Base-by-base conservation (phyloP, 2,888 invertebrate genomes). In the Julus scandinavius region DNA sequence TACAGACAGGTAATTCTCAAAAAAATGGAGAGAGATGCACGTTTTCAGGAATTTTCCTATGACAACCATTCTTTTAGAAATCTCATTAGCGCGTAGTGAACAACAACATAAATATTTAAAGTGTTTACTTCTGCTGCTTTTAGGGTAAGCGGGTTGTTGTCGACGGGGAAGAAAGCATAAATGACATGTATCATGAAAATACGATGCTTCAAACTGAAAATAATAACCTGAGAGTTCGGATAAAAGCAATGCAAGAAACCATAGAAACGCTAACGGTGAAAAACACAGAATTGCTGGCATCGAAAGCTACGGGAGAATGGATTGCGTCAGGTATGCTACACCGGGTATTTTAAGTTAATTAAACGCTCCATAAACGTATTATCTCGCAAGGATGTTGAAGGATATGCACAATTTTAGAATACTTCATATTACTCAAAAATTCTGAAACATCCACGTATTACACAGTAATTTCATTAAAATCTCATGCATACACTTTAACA, bases 121-220 rank as follows among this genome's bases (percentile, higher is more conserved):
- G 49, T 13, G 9, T 86, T 40, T 88, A n/a, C 20, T 45, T 45
- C 72, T 89, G 15, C n/a, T 63, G 80, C 80, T 29, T 91, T 84
- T 91, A 95, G 96, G 98, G 98, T 89, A 97, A 98, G 93, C 94
- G 98, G 89, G 94, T 96, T 17, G 94, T 98, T 80, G 95, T 96
- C 90, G 97, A 98, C 92, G 98, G 98, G 4, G 95, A 95, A 90
- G 96, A 97, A 91, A 94, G 95, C 58, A 95, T 98, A 90, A 98
- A 98, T 91, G 99, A 99, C 92, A 97, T 98, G 93, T 98, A 96
- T 92, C 96, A 98, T 92, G 99, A 99, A 93, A 99, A 98, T 93
- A 96, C 96, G 41, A 96, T 99, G 95, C 94, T 99, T 1, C 95
- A 96, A 90, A 95, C 95, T 87, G 99, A 99, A 92, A 95, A 97